Evolutionary conservation across 2,113 vertebrate species (phyloP), one percentile per base, ranked within the genome.

Genomic region (Ochotona curzoniae): DNA sequence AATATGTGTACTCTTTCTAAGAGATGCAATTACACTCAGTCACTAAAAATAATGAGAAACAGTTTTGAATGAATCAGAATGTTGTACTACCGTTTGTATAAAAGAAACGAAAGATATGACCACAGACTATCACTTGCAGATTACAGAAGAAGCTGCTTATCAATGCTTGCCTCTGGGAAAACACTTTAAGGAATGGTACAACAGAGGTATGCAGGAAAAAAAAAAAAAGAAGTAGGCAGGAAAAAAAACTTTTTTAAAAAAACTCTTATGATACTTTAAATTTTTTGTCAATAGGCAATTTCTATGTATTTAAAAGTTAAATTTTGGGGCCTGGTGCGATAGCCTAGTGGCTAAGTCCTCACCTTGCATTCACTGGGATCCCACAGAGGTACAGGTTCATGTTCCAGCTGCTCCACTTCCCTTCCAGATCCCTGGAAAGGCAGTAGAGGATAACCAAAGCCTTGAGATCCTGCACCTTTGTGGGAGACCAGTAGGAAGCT

Each of bases 11-110:
- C 82, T 60, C 75, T 11, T 67, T 32, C 6, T 21, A 66, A 74
- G 76, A 90, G 82, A 60, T 25, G 26, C 51, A 86, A 76, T 17
- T 23, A 74, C 30, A 15, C 47, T 0, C 14, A 70, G 28, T 20
- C 15, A 63, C 61, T 88, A 74, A 64, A 75, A 80, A 71, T 75
- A 87, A 82, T 88, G 28, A 94, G 30, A 84, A 17, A n/a, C 18
- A 57, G 69, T 70, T 49, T 17, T 82, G 51, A 20, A 60, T 63
- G 66, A 87, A 69, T 83, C 60, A 79, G 18, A 32, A 44, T 23
- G 66, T 1, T 12, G 25, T 73, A 23, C 18, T 61, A 78, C 23
- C 64, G 73, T 57, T 54, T 67, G n/a, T 26, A 86, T 18, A 83
- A 25, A 86, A 90, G 64, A 13, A 74, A 69, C 26, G n/a, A 83